Percentiles rank a stretch among this genome's conserved stretches.
Evolutionary conservation across 2,888 invertebrate genomes (phyloP).

Genomic region (Apantesis nais): DNA sequence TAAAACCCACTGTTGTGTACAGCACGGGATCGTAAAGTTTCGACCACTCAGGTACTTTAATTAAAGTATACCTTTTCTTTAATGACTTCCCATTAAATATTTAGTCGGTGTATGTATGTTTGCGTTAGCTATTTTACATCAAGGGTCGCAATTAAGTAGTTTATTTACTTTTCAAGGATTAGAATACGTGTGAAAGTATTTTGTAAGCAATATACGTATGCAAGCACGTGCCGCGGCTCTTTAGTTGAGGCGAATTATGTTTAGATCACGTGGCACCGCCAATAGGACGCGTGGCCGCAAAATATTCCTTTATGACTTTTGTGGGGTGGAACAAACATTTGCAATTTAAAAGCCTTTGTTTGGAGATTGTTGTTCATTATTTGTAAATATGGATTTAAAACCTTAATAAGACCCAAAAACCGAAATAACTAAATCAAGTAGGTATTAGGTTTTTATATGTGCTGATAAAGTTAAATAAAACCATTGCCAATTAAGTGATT

Average conservation of each 20-base stretch:
- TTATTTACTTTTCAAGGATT: slow-evolving; percentile 21
- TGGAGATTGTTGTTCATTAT: slow-evolving; percentile 55
- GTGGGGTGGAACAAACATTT: slow-evolving; percentile 77
- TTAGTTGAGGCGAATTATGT: slow-evolving; percentile 53
- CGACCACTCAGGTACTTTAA: no score
- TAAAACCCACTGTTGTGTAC: no score
- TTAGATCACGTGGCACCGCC: slow-evolving; percentile 69
- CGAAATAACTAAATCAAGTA: neutral
- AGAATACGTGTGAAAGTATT: slow-evolving; percentile 35
- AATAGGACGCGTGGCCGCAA: slow-evolving; percentile 70
- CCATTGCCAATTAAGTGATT: no score
- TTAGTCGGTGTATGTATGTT: neutral
- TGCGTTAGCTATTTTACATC: neutral
- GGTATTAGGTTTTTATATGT: neutral
- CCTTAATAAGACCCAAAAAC: neutral
- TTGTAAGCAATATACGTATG: slow-evolving; percentile 38
- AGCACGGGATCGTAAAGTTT: no score
- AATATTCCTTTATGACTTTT: slow-evolving; percentile 57
- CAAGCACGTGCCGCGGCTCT: slow-evolving; percentile 57
- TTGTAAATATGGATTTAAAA: slow-evolving; percentile 48
- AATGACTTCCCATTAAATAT: neutral
- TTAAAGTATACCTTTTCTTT: neutral
- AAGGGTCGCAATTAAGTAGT: slow-evolving; percentile 11
- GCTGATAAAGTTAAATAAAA: neutral
- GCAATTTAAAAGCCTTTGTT: slow-evolving; percentile 68